A percentile compares a stretch with the other conserved stretches of the same genome.
Conservation (phyloP, 2,888 invertebrate species). For the Habrosyne pyritoides region DNA sequence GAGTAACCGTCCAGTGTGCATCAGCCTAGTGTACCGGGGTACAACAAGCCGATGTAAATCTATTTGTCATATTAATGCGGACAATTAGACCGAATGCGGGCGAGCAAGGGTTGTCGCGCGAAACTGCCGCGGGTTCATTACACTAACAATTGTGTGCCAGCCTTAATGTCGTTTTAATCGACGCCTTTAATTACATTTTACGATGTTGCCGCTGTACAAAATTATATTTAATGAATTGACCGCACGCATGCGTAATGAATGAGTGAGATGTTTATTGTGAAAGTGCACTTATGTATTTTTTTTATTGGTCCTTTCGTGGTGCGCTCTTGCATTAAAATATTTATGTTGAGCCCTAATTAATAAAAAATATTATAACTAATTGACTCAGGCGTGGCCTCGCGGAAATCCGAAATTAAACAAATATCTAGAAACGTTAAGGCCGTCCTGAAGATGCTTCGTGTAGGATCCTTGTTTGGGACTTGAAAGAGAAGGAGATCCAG, state of each 20-base stretch:
- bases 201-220: constrained; percentile 23
- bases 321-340: too few relatives aligned
- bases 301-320: background rate
- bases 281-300: background rate
- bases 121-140: constrained; percentile 52
- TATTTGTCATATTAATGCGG: constrained; percentile 81
- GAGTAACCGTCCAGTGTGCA: constrained; percentile 19
- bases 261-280: background rate
- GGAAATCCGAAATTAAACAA: too few relatives aligned
- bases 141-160: constrained; percentile 40
- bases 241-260: constrained; percentile 11
- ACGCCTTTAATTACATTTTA: constrained; percentile 62
- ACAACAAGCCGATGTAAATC: constrained; percentile 66
- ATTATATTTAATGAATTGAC: constrained; percentile 7
- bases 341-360: too few relatives aligned
- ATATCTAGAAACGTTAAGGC: too few relatives aligned
- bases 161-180: constrained; percentile 59
- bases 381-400: too few relatives aligned
- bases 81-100: constrained; percentile 77
- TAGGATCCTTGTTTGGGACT: too few relatives aligned
- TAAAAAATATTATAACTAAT: too few relatives aligned
- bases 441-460: too few relatives aligned
- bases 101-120: constrained; percentile 58
- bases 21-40: constrained; percentile 24
- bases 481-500: too few relatives aligned